Conservation (phyloP, 1,140 invertebrate genomes). For the Drosophila pallidifrons region DNA sequence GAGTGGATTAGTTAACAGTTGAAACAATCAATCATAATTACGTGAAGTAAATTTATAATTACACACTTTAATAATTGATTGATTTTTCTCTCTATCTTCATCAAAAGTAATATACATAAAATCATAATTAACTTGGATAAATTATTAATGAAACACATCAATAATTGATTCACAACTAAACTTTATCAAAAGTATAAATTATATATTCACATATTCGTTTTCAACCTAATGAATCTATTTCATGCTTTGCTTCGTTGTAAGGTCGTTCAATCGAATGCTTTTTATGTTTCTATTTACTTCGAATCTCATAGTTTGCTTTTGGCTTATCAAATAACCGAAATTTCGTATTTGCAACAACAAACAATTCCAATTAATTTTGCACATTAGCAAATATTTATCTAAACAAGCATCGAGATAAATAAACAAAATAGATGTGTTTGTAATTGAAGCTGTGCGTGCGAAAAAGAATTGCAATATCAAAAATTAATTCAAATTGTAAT, state of each 20-base stretch:
- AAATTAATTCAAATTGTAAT: slow-evolving; percentile 73
- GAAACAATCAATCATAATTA: no score
- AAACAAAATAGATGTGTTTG: slow-evolving; percentile 6
- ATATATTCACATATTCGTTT: no score
- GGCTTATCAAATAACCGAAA: slow-evolving; percentile 43
- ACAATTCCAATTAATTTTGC: slow-evolving; percentile 69
- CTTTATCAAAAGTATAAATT: no score
- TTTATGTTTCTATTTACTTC: background rate
- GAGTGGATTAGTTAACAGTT: background rate
- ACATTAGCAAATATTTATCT: slow-evolving; percentile 64
- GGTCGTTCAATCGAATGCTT: background rate
- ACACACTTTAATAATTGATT: no score
- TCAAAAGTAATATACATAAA: no score
- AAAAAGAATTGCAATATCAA: slow-evolving; percentile 53
- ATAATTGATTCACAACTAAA: no score
- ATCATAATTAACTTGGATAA: no score
- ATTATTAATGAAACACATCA: no score
- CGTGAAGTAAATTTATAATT: no score
- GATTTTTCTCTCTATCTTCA: no score
- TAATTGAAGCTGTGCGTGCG: background rate
- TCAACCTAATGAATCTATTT: no score
- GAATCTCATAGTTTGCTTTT: background rate
- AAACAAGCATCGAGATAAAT: slow-evolving; percentile 57
- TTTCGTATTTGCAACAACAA: slow-evolving; percentile 46
- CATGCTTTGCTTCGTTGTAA: background rate